Evolutionary conservation across 2,113 vertebrate genomes (phyloP), one percentile per base, ranked within the genome.

Genomic region (Anolis carolinensis): DNA sequence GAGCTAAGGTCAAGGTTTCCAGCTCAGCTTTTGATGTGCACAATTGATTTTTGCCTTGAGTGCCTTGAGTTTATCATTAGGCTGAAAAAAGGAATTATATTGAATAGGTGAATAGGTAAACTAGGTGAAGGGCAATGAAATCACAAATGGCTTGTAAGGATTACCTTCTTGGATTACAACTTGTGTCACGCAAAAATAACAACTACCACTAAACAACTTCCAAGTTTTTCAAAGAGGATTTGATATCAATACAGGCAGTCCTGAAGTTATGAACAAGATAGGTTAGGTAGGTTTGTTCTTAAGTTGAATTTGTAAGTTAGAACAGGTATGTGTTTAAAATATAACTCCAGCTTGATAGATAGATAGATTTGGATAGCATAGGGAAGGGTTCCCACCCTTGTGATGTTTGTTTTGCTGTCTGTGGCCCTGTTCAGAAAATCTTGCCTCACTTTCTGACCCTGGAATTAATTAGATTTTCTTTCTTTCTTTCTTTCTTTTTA

Each of bases 1-100:
- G 50, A 87, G 91, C 89, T 86, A 93, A 90, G 88, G 91, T 90
- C 92, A 90, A 89, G 89, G 88, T 85, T 92, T 91, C 92, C 88
- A 93, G 89, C 82, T 84, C 21, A 65, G 44, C 55, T 75, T 93
- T 82, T 80, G 88, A 75, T 93, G 93, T 87, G 83, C 83, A 52
- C 90, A 93, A 93, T 87, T 91, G 83, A 74, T 44, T 65, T 84
- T 73, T 13, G 20, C 84, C 75, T 18, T 80, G 48, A 32, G 65
- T 89, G 78, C 81, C n/a, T n/a, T 81, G 83, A 90, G 85, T 74
- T 89, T 13, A 36, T 5, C 0, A 9, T 1, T 67, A 84, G 11
- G 67, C 13, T 34, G 23, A 68, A 39, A 30, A 79, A 73, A 48
- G 79, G 79, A 77, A 87, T 92, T 16, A 68, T 68, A 27, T 30